A percentile compares a stretch with the other conserved stretches of the same genome.
These are phyloP conservation scores for Stenolophus ochropezus DNA, from an alignment of 2,888 invertebrate species.

Conservation along the genomic window DNA sequence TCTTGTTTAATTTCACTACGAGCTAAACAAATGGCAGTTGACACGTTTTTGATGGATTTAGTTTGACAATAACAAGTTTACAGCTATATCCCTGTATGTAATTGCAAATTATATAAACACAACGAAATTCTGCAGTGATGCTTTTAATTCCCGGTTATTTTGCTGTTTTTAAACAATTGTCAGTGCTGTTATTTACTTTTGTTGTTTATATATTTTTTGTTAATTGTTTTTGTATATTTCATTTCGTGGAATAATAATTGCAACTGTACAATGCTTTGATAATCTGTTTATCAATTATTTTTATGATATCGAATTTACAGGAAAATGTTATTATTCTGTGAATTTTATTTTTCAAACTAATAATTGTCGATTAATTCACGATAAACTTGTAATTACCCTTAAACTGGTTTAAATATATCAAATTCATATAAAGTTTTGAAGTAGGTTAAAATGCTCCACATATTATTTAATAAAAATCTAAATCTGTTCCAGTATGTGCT, in stretches of 20 bases:
- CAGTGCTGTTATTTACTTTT: not conserved
- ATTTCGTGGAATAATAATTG: not conserved
- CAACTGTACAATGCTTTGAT: no score
- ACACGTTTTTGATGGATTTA: slow-evolving; percentile 20
- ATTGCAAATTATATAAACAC: not conserved
- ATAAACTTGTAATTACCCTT: no score
- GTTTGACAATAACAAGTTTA: slow-evolving; percentile 12
- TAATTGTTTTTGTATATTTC: not conserved
- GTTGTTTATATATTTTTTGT: not conserved
- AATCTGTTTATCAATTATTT: no score
- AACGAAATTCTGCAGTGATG: not conserved
- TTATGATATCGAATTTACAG: no score
- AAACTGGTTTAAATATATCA: no score
- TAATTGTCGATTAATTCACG: no score
- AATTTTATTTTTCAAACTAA: no score
- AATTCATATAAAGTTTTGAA: no score
- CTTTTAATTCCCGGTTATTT: not conserved
- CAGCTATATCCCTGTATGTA: not conserved
- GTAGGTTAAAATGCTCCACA: no score
- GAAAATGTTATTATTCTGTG: no score
- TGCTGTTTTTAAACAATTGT: not conserved
- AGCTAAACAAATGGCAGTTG: not conserved
- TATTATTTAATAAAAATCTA: no score
- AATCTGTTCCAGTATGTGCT: no score
- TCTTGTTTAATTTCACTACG: slow-evolving; percentile 5